Conservation (phyloP, 2,888 invertebrate species). For the Neoascia interrupta region DNA sequence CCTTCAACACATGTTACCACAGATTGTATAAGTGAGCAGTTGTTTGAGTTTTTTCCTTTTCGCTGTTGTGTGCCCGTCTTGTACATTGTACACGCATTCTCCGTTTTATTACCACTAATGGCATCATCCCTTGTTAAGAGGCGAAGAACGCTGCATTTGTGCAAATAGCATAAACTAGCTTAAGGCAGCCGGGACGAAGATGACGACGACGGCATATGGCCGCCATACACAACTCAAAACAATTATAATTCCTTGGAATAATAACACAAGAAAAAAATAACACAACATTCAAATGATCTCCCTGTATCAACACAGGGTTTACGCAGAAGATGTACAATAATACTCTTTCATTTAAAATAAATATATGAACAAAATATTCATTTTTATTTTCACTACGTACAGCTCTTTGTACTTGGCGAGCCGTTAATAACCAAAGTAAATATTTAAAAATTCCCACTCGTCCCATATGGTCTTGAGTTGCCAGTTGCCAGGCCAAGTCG, state of each 20-base stretch:
- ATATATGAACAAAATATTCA: constrained; percentile 61
- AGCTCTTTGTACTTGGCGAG: constrained; percentile 63
- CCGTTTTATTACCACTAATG: constrained; percentile 49
- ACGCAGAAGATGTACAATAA: constrained; percentile 65
- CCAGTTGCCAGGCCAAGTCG: no score
- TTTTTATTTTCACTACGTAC: constrained; percentile 28
- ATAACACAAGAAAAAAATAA: constrained; percentile 17
- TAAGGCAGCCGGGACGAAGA: background rate
- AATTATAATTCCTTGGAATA: constrained; percentile 48
- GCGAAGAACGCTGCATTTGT: constrained; percentile 54
- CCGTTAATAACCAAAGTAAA: constrained; percentile 69
- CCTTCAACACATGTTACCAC: background rate
- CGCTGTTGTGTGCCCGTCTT: background rate
- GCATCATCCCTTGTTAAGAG: constrained; percentile 53
- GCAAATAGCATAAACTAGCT: constrained; percentile 55
- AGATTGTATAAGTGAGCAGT: constrained; percentile 20
- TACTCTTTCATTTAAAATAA: constrained; percentile 66
- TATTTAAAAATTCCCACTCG: constrained; percentile 58
- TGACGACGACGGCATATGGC: constrained; percentile 51
- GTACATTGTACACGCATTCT: constrained; percentile 4
- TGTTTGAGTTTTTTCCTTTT: no score
- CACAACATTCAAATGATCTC: constrained; percentile 23
- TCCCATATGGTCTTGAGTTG: constrained; percentile 45
- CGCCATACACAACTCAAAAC: constrained; percentile 30
- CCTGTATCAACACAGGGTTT: background rate